A percentile compares a stretch with the other conserved stretches of the same genome.
phyloP scores from a whole-genome alignment of 2,888 invertebrate genomes.

The Spatulosminthurus flaviceps region DNA sequence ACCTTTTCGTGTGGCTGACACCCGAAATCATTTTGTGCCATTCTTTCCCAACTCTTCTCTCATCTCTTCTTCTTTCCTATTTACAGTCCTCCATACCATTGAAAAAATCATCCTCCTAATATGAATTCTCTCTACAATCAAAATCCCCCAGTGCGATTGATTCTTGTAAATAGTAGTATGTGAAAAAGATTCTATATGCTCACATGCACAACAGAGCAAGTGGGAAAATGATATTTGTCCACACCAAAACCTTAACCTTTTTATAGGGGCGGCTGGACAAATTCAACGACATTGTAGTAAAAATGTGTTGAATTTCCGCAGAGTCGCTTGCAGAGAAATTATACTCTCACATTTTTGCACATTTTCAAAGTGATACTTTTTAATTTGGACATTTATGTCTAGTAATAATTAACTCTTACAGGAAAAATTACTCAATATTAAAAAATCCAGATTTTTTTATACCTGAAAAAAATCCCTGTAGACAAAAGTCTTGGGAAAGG shows the following conservation, averaged over 20 bases:
- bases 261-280: not conserved
- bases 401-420: too few species aligned
- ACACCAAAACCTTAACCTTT: not conserved
- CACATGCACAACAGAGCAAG: too few species aligned
- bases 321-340: too few species aligned
- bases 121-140: too few species aligned
- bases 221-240: not conserved
- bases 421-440: too few species aligned
- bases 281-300: not conserved
- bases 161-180: not conserved
- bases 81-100: slow-evolving; percentile 18
- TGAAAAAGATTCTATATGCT: not conserved
- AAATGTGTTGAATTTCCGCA: not conserved
- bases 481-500: too few species aligned
- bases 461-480: too few species aligned
- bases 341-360: not conserved
- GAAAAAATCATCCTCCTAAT: not conserved
- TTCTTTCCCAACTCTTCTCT: slow-evolving; percentile 40
- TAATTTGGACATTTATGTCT: too few species aligned
- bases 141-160: not conserved
- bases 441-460: too few species aligned
- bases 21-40: slow-evolving; percentile 41
- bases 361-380: too few species aligned
- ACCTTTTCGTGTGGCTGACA: slow-evolving; percentile 45
- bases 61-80: slow-evolving; percentile 36